Conservation (phyloP, 2,113 vertebrate species). For the Varanus komodoensis region DNA sequence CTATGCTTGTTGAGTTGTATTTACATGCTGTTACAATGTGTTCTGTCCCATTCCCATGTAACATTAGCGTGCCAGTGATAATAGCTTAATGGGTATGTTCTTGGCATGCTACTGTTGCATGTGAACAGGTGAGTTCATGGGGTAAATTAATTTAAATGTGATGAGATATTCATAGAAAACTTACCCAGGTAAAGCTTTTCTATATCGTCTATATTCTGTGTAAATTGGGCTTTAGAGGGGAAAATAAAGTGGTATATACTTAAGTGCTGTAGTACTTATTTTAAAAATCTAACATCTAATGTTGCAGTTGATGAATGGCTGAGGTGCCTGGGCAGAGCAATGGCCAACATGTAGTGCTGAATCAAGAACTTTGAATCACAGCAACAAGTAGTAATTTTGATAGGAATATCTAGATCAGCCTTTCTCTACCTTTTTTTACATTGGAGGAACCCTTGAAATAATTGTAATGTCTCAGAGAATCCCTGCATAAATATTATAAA, state of each 20-base stretch:
- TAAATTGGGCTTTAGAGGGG: not conserved
- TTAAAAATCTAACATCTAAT: not conserved
- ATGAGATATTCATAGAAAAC: not conserved
- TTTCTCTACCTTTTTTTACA: too few relatives aligned
- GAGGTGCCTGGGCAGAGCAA: not conserved
- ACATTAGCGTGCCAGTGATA: not conserved
- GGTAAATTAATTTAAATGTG: not conserved
- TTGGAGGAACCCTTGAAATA: too few relatives aligned
- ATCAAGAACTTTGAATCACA: not conserved
- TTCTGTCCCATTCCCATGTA: not conserved
- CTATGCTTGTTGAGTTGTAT: not conserved
- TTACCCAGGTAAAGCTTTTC: not conserved
- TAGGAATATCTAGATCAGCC: not conserved
- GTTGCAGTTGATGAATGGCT: slow-evolving; percentile 5
- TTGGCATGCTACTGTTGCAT: not conserved
- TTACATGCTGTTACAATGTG: not conserved
- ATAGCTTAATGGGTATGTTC: not conserved
- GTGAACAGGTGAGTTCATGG: not conserved
- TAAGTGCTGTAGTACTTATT: not conserved
- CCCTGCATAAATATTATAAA: too few relatives aligned
- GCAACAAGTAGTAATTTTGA: not conserved
- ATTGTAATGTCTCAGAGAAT: too few relatives aligned
- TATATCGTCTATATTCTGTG: not conserved
- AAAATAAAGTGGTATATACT: not conserved
- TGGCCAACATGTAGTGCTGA: not conserved